Conservation (phyloP, 2,888 invertebrate genomes). For the Parasteatoda lunata region DNA sequence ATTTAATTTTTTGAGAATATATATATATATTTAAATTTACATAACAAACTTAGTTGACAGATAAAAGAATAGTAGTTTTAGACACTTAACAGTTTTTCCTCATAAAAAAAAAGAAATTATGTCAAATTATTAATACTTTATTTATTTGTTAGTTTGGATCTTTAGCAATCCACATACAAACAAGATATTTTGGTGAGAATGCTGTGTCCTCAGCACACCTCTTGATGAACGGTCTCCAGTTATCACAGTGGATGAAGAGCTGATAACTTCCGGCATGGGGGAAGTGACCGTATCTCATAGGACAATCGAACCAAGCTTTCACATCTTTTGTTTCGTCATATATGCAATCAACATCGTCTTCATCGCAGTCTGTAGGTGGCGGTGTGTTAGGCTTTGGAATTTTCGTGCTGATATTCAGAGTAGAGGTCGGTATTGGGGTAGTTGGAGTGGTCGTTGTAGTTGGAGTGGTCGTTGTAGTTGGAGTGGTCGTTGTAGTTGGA, state of each 20-base stretch:
- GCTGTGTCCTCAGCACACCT: conserved; percentile 37
- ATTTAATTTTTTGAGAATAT: too few species aligned
- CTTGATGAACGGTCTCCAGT: conserved; percentile 48
- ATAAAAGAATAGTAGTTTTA: too few species aligned
- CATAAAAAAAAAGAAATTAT: not conserved
- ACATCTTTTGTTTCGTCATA: conserved; percentile 45
- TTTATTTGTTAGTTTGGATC: not conserved
- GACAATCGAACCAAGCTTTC: conserved; percentile 49
- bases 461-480: not conserved
- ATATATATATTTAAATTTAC: too few species aligned
- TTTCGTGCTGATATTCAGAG: not conserved
- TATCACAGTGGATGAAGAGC: conserved; percentile 59
- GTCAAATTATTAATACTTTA: not conserved
- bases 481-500: not conserved
- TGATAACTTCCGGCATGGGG: conserved; percentile 35
- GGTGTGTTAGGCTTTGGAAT: conserved; percentile 43
- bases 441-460: conserved; percentile 10
- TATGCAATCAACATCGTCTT: conserved; percentile 56
- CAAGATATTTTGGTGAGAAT: conserved; percentile 50
- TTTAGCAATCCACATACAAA: conserved; percentile 47
- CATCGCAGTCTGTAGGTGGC: conserved; percentile 55
- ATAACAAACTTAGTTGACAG: not conserved
- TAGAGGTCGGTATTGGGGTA: not conserved
- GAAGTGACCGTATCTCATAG: conserved; percentile 51
- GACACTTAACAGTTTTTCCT: too few species aligned